phyloP scores from a whole-genome alignment of 2,113 vertebrate genomes.

The Cephalopholis sonnerati region DNA sequence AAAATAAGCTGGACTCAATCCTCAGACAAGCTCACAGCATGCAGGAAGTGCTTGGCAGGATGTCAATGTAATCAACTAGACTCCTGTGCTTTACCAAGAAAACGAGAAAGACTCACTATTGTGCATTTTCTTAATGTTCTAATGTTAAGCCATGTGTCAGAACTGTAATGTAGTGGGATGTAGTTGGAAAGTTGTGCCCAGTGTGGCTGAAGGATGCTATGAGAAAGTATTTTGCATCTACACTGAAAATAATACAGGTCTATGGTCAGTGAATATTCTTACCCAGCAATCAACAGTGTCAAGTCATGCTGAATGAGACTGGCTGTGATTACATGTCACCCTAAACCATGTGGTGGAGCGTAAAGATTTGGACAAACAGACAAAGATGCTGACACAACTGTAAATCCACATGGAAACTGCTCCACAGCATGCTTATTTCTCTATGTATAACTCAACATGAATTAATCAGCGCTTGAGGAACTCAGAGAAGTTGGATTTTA shows the following conservation, averaged over 20 bases:
- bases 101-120: slow-evolving; percentile 11
- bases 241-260: not conserved
- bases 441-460: slow-evolving; percentile 35
- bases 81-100: slow-evolving; percentile 25
- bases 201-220: not conserved
- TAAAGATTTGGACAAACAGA: slow-evolving; percentile 11
- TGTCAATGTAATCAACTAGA: slow-evolving; percentile 48
- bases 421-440: slow-evolving; percentile 37
- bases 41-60: slow-evolving; percentile 37
- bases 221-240: not conserved
- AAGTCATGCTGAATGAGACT: not conserved
- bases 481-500: slow-evolving; percentile 65
- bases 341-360: not conserved
- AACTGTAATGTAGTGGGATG: not conserved
- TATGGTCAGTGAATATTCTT: not conserved
- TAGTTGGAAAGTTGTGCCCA: not conserved
- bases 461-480: slow-evolving; percentile 55
- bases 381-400: slow-evolving; percentile 1
- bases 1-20: slow-evolving; percentile 29
- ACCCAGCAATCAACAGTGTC: not conserved
- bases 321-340: not conserved
- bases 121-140: slow-evolving; percentile 3
- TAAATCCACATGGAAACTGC: slow-evolving; percentile 36
- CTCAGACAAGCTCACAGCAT: slow-evolving; percentile 15
- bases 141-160: not conserved